These are phyloP conservation scores for Menura novaehollandiae DNA, from an alignment of 2,113 vertebrate genomes.

Conservation along the genomic window DNA sequence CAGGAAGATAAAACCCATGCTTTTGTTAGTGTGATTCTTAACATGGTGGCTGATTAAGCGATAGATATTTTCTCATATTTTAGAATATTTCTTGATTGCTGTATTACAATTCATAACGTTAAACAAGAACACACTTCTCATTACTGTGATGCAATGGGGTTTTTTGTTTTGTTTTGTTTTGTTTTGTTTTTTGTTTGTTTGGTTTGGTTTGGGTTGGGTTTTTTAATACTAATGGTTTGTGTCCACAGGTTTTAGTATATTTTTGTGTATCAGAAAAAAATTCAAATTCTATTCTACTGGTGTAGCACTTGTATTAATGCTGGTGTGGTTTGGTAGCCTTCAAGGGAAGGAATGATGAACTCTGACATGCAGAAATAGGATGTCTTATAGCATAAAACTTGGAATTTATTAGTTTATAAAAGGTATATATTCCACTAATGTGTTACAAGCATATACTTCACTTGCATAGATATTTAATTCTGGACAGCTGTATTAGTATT, in stretches of 20 bases:
- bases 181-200: neutral
- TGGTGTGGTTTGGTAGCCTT: accelerated
- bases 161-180: neutral
- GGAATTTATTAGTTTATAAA: neutral
- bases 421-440: neutral
- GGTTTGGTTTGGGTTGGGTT: too few species aligned
- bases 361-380: neutral
- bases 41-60: neutral
- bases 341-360: neutral
- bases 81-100: neutral
- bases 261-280: neutral
- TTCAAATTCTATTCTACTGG: neutral
- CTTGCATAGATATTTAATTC: neutral
- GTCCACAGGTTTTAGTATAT: neutral
- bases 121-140: neutral
- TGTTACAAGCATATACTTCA: neutral
- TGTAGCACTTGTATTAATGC: accelerated
- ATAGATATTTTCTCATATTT: neutral
- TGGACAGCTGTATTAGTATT: neutral
- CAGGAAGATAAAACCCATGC: neutral
- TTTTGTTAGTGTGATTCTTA: neutral
- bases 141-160: neutral
- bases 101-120: neutral
- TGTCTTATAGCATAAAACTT: neutral
- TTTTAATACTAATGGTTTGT: neutral